Evolutionary conservation across 2,113 vertebrate genomes (phyloP), one percentile per base, ranked within the genome.

Genomic region (Dascyllus trimaculatus): DNA sequence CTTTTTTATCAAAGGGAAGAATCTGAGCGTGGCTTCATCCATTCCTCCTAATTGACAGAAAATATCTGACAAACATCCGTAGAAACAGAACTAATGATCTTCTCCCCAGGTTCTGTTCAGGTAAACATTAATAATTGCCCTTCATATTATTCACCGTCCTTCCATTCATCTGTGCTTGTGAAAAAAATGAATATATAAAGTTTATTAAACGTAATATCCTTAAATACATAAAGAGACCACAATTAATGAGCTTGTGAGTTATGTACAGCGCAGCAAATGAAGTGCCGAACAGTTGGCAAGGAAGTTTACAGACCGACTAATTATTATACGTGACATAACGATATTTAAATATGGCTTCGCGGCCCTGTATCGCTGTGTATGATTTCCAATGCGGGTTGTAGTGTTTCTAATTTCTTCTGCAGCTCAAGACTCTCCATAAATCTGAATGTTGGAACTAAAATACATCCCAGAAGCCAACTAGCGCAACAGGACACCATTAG

Each of bases 401-500:
- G 18, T 40, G 32, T 75, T 66, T 83, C 76, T 72, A 48, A 57
- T 85, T 86, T 66, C 63, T 81, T 51, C 22, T 58, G 61, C 65
- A 81, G 86, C 71, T 80, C 56, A 7, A 13, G 15, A 78, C 45
- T 74, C 45, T 74, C 46, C 48, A 81, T 86, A 83, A 87, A 88
- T 82, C 52, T 80, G 40, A 71, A 75, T 59, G 45, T 35, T 86
- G 82, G 82, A 91, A 53, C 67, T 68, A n/a, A 80, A 89, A 75
- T 19, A 25, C 56, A 56, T 25, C 59, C 46, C 60, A 71, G 52
- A 76, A 86, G 88, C 88, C 87, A 91, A 69, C 54, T 25, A 54
- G 71, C 89, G 32, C 89, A 88, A 82, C 89, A 85, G 84, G 90
- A 91, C 78, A 80, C 85, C 85, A 91, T 86, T 87, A 91, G 80